phyloP scores from a whole-genome alignment of 2,113 vertebrate species.

The Peromyscus maniculatus region DNA sequence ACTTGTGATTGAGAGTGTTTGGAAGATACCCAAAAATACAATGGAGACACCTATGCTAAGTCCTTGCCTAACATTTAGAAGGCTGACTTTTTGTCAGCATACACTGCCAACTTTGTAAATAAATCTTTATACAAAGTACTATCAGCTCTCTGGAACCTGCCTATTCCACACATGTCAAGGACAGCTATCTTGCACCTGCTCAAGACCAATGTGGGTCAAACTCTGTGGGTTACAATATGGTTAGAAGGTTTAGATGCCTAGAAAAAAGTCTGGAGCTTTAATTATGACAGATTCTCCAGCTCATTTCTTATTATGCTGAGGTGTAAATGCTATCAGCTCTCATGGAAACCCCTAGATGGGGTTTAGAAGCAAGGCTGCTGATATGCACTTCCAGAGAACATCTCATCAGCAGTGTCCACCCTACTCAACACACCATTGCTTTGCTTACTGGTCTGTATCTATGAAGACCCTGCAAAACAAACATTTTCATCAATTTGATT shows the following conservation, averaged over 20 bases:
- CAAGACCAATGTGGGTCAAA: conserved; percentile 46
- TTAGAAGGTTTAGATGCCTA: conserved; percentile 53
- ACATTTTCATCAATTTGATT: conserved; percentile 65
- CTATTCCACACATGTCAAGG: conserved; percentile 24
- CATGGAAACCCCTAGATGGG: neutral
- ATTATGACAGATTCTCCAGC: conserved; percentile 62
- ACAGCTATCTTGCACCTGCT: neutral
- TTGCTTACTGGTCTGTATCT: conserved; percentile 75
- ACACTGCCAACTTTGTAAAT: conserved; percentile 26
- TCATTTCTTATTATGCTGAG: neutral
- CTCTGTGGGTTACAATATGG: conserved; percentile 31
- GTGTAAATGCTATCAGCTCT: conserved; percentile 5
- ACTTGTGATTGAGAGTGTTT: neutral
- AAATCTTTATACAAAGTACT: conserved; percentile 18
- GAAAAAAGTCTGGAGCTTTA: conserved; percentile 52
- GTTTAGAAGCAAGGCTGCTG: conserved; percentile 16
- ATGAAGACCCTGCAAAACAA: conserved; percentile 70
- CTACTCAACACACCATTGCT: conserved; percentile 71
- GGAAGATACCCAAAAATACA: neutral
- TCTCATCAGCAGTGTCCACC: conserved; percentile 46
- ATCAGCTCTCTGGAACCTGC: neutral
- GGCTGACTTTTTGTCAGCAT: no score
- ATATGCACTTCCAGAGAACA: neutral
- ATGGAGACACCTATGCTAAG: neutral
- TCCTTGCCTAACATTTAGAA: neutral